A percentile compares a stretch with the other conserved stretches of the same genome.
Evolutionary conservation across 2,888 invertebrate genomes (phyloP).

Genomic region (Cryptophagus acutangulus): DNA sequence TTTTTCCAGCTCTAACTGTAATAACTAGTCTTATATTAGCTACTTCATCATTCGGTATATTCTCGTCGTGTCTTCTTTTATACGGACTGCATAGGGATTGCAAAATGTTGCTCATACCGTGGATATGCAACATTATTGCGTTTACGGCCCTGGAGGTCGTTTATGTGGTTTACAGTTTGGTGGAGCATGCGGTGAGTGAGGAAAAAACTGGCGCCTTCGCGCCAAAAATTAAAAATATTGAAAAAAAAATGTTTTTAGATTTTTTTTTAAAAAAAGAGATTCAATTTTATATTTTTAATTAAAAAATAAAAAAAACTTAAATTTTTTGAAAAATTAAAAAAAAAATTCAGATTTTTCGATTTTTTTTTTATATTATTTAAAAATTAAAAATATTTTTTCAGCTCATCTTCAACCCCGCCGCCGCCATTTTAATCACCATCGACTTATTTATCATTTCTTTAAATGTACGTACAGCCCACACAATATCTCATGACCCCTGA

Average conservation of each 20-base stretch:
- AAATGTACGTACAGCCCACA: conserved; percentile 60
- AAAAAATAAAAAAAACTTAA: no score
- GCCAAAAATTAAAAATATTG: no score
- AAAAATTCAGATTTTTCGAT: neutral
- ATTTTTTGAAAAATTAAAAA: neutral
- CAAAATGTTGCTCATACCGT: conserved; percentile 66
- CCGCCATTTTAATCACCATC: conserved; percentile 69
- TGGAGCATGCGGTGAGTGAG: conserved; percentile 63
- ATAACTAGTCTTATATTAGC: conserved; percentile 64
- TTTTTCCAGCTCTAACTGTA: conserved; percentile 65
- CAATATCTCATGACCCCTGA: neutral
- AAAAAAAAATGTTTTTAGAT: no score
- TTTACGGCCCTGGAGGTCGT: conserved; percentile 63
- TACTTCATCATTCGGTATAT: conserved; percentile 63
- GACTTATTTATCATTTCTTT: conserved; percentile 72
- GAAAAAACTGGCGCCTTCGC: no score
- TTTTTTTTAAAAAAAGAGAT: neutral
- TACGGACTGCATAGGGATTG: conserved; percentile 67
- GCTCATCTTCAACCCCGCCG: conserved; percentile 68
- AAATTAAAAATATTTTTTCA: conserved; percentile 48
- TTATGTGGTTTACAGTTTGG: conserved; percentile 62
- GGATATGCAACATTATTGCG: conserved; percentile 63
- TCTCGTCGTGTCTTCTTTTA: conserved; percentile 63
- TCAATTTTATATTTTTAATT: neutral
- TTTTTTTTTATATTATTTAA: neutral